Conservation (phyloP, 1,140 invertebrate genomes). For the Cydia fagiglandana region DNA sequence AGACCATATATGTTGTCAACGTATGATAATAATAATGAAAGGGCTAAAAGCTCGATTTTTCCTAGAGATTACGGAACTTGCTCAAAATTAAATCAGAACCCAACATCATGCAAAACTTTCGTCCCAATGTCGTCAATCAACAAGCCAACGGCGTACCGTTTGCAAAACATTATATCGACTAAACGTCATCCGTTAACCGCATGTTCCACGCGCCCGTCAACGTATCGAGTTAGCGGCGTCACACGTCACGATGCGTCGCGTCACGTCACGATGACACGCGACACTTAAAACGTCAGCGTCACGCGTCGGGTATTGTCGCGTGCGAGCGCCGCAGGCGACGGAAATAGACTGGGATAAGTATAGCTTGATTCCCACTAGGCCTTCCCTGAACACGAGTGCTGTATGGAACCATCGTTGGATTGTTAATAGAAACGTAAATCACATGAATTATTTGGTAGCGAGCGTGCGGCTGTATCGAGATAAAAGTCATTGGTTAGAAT, state of each 20-base stretch:
- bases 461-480: neutral
- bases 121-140: conserved; percentile 12
- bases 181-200: conserved; percentile 15
- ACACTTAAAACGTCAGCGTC: conserved; percentile 37
- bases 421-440: conserved; percentile 43
- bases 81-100: neutral
- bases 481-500: neutral
- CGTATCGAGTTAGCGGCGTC: conserved; percentile 29
- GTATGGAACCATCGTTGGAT: conserved; percentile 58
- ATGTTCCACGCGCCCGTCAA: neutral
- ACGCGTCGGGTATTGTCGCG: conserved; percentile 48
- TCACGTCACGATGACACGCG: conserved; percentile 31
- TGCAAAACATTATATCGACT: conserved; percentile 1
- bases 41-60: too few relatives aligned
- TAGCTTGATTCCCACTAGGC: conserved; percentile 47
- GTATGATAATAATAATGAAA: too few relatives aligned
- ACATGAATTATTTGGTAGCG: neutral
- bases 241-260: conserved; percentile 22
- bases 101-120: neutral
- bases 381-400: conserved; percentile 53
- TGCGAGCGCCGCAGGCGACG: conserved; percentile 55
- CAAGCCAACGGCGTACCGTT: neutral
- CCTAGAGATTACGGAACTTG: too few relatives aligned
- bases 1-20: too few relatives aligned
- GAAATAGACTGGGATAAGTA: conserved; percentile 60